Evolutionary conservation across 2,797 vertebrate species (phyloP), one percentile per base, ranked within the genome.

Genomic region (Coendou prehensilis): DNA sequence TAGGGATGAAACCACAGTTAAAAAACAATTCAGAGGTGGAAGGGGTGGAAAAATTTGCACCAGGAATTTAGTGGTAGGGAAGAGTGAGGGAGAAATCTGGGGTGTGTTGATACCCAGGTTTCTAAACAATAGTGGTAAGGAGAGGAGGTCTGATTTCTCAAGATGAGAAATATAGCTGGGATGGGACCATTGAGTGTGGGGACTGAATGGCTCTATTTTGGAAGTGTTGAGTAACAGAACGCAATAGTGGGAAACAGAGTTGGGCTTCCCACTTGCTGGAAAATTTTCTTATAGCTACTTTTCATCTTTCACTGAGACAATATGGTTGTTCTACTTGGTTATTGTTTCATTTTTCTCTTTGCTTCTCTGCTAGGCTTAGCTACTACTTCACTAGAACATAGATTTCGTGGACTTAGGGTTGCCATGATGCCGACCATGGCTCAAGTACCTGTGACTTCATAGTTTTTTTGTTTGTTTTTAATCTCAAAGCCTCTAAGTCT

Each of bases 1-100:
- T 20, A 94, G 67, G 83, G 20, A 87, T 91, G 45, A 94, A 79
- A 80, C 37, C 28, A 88, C 20, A 94, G 81, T 67, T 33, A 28
- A 82, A 63, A 87, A 90, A 78, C 20, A 69, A 67, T 87, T 93
- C 67, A 59, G 54, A 87, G 23, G 28, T 17, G 18, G 33, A 52
- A 2, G 2, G 6, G 1, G 18, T 30, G n/a, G 45, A 22, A 80
- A 69, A 79, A 87, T 54, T 59, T 83, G 78, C 20, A 9, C 80
- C 26, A 75, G 64, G 28, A 82, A 75, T 71, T 92, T 89, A 87
- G 14, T 71, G 41, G 30, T 22, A 20, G 3, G 50, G 22, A 94
- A 45, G 63, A 69, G 41, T 47, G 54, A 93, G 63, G 14, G 50
- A 95, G 54, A 90, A 82, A 13, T 83, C 75, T 80, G 71, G 79